phyloP scores from a whole-genome alignment of 2,113 vertebrate species.

The Otolemur garnettii region DNA sequence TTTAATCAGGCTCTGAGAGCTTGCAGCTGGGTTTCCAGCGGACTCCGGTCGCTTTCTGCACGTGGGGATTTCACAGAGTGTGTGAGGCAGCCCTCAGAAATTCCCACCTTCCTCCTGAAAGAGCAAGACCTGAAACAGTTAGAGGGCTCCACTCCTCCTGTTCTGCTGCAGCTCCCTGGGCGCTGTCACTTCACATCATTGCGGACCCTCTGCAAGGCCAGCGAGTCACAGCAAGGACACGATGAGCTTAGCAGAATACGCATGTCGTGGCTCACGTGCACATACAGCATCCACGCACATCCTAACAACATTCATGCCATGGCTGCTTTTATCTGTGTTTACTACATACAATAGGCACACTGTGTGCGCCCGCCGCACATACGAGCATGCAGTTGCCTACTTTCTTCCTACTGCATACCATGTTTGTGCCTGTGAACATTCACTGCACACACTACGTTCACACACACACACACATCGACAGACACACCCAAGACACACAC shows the following conservation, averaged over 20 bases:
- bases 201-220: not conserved
- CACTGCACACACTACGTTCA: not conserved
- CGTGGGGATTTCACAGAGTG: not conserved
- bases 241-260: not conserved
- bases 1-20: not conserved
- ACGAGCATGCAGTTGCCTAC: not conserved
- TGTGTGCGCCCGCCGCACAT: not conserved
- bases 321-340: not conserved
- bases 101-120: not conserved
- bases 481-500: not conserved
- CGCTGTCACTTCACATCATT: not conserved
- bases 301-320: no score
- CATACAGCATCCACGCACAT: no score
- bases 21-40: not conserved
- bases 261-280: fast-evolving
- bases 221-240: not conserved
- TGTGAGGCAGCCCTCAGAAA: not conserved
- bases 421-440: no score
- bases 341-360: not conserved
- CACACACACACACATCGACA: not conserved
- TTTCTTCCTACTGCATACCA: not conserved
- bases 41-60: not conserved
- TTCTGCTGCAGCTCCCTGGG: not conserved
- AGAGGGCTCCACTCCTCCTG: not conserved
- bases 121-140: not conserved